phyloP scores from a whole-genome alignment of 92 coral and sea anemone genomes.

The Pocillopora meandrina region DNA sequence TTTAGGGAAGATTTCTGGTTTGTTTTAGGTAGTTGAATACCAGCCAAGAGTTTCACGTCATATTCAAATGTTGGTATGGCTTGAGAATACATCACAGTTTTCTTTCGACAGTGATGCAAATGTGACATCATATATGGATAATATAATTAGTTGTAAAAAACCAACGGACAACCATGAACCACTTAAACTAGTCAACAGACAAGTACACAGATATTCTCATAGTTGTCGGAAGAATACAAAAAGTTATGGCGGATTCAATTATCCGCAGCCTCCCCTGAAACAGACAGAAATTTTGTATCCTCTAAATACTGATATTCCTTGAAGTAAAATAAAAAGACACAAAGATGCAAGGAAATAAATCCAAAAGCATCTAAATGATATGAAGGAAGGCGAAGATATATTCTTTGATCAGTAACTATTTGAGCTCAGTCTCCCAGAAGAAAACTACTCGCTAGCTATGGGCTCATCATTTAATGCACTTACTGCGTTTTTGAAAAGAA shows the following conservation, averaged over 20 bases:
- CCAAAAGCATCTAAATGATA: no score
- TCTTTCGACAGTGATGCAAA: background rate
- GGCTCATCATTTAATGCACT: no score
- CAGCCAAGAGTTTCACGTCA: conserved; percentile 63
- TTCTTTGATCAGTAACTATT: no score
- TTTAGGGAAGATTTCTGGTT: background rate
- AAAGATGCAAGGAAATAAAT: conserved; percentile 54
- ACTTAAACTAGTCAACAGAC: conserved; percentile 47
- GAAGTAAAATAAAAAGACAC: conserved; percentile 18
- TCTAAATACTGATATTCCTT: conserved; percentile 21
- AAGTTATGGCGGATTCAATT: conserved; percentile 56
- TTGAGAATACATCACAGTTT: conserved; percentile 8
- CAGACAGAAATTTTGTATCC: conserved; percentile 60
- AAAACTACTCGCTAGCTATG: no score
- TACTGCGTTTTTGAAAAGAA: no score
- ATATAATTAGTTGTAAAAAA: background rate
- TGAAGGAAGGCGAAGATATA: no score
- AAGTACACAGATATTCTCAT: conserved; percentile 69
- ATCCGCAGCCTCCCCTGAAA: conserved; percentile 73
- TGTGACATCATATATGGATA: background rate
- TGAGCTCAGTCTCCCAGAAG: no score
- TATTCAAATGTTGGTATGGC: conserved; percentile 16
- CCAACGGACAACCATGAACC: background rate
- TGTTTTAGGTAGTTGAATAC: conserved; percentile 34
- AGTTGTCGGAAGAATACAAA: conserved; percentile 57